phyloP scores from a whole-genome alignment of 2,113 vertebrate species.

The Himantopus leucocephalus region DNA sequence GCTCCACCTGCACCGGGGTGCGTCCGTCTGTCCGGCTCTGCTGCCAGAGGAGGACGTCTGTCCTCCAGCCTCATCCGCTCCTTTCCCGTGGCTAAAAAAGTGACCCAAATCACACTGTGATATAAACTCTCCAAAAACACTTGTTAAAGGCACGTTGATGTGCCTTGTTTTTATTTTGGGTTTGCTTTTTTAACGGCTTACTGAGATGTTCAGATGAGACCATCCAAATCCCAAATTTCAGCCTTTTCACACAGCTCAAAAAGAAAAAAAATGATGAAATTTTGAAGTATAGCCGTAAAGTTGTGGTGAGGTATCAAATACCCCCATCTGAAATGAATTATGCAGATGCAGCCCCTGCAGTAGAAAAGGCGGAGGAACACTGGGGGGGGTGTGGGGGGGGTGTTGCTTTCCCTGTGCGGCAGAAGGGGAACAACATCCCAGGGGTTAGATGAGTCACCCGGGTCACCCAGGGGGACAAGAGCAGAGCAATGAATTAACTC shows the following conservation, averaged over 20 bases:
- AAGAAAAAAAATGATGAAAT: not conserved
- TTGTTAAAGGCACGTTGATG: not conserved
- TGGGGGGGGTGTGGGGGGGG: too few relatives aligned
- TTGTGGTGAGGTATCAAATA: not conserved
- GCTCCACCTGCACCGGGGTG: not conserved
- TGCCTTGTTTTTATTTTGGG: not conserved
- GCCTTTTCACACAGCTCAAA: not conserved
- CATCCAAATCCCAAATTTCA: not conserved
- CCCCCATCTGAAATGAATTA: not conserved
- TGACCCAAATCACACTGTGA: not conserved
- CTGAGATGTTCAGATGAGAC: not conserved
- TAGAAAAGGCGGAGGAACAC: not conserved
- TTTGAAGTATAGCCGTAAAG: not conserved
- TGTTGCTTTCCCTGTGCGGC: not conserved
- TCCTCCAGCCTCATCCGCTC: not conserved
- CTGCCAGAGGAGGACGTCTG: not conserved
- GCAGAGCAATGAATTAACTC: not conserved
- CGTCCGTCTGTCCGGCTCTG: accelerated
- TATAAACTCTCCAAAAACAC: not conserved
- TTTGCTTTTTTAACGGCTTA: not conserved
- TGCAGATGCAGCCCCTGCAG: not conserved
- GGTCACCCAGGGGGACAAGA: not conserved
- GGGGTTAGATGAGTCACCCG: not conserved
- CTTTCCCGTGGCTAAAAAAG: not conserved
- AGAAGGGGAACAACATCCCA: not conserved